A percentile compares a stretch with the other conserved stretches of the same genome.
Conservation (phyloP, 2,113 vertebrate species). For the Carassius auratus region DNA sequence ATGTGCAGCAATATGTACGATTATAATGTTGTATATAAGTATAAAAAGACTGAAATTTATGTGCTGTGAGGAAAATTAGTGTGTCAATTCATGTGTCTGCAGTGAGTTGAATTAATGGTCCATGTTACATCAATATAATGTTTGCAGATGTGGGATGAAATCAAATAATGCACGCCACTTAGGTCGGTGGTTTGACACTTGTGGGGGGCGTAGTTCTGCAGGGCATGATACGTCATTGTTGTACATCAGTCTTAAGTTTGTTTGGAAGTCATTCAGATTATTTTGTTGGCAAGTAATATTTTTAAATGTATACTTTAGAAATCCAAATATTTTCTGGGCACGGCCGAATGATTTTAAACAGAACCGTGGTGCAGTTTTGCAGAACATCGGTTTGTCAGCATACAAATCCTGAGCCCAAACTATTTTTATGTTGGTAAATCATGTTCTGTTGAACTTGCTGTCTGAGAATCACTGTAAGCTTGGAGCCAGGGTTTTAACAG, state of each 20-base stretch:
- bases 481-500: slow-evolving; percentile 49
- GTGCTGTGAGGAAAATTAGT: background rate
- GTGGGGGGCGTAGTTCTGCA: background rate
- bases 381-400: background rate
- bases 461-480: slow-evolving; percentile 9
- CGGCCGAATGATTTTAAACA: slow-evolving; percentile 14
- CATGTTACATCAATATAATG: background rate
- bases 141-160: background rate
- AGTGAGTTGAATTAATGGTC: background rate
- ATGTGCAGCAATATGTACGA: background rate
- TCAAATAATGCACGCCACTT: background rate
- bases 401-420: background rate
- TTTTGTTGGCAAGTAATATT: slow-evolving; percentile 22
- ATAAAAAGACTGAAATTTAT: background rate
- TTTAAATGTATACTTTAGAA: background rate
- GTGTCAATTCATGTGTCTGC: background rate
- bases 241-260: background rate
- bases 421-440: slow-evolving; percentile 31
- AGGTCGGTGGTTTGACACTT: background rate
- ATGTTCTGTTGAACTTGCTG: slow-evolving; percentile 43
- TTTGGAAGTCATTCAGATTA: background rate
- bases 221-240: background rate
- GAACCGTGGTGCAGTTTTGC: background rate
- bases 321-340: slow-evolving; percentile 8
- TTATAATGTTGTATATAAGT: background rate